Evolutionary conservation across 2,888 invertebrate genomes (phyloP), one percentile per base, ranked within the genome.

Genomic region (Brenthis ino): DNA sequence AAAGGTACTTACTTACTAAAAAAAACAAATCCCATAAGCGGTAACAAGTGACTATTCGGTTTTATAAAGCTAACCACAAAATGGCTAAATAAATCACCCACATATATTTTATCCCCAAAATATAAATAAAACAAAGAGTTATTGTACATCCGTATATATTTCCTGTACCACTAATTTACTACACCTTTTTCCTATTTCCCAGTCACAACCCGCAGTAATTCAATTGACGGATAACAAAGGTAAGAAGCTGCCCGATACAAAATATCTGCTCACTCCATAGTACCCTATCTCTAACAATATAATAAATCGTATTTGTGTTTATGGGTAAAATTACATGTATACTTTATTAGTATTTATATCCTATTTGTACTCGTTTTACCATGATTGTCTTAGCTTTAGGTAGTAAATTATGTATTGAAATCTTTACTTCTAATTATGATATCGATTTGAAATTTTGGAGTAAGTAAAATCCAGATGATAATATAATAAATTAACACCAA

Each of bases 201-300:
- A 61, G 69, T 54, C 56, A 47, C 53, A 56, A 14, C 64, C 55
- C 37, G 50, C 64, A 51, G 65, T 70, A 72, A 70, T 68, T 72
- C 72, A 68, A 70, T 72, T 70, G 68, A 72, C 64, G 37, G 53
- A 65, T 64, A 72, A 70, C 68, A 70, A 68, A 68, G 72, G 68
- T 70, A 72, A 72, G 67, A 72, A 65, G 61, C 60, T 69, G 65
- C 48, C 68, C 58, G 47, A 58, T 65, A 72, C 67, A 64, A 67
- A 61, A 65, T 54, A 67, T 24, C 64, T 65, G 63, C 71, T 47
- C 51, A 55, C 57, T 66, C 64, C 67, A 66, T 54, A 48, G 37
- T 51, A 65, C 56, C 69, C 60, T 33, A 37, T 53, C 33, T 53
- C 28, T 55, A 57, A 67, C 67, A 65, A 70, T 67, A 70, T 55